Percentiles rank a stretch among this genome's conserved stretches.
Evolutionary conservation across 2,113 vertebrate genomes (phyloP).

Genomic region (Calidris pugnax): DNA sequence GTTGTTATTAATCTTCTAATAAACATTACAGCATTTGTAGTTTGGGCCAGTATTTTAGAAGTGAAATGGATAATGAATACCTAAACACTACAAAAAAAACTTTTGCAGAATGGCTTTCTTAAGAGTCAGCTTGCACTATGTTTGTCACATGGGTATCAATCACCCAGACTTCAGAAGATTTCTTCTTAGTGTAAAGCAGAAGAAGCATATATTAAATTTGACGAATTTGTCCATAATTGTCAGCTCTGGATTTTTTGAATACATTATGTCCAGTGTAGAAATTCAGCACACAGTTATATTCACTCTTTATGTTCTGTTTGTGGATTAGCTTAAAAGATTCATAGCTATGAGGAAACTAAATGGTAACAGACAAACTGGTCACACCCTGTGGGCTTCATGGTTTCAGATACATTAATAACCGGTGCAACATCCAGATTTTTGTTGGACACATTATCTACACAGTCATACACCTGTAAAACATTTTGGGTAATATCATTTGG

Average conservation of each 20-base stretch:
- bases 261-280: background rate
- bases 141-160: background rate
- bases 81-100: background rate
- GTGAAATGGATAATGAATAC: background rate
- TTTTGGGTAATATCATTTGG: background rate
- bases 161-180: background rate
- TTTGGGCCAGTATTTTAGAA: background rate
- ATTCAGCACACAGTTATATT: background rate
- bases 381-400: background rate
- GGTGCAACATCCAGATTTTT: background rate
- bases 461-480: background rate
- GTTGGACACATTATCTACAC: accelerated
- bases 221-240: background rate
- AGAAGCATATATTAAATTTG: background rate
- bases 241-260: background rate
- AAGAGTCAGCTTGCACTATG: background rate
- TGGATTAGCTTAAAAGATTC: background rate
- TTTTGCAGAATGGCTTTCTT: background rate
- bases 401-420: background rate
- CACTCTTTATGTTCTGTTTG: background rate
- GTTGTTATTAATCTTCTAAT: background rate
- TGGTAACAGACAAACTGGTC: background rate
- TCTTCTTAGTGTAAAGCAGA: background rate
- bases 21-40: background rate
- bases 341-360: background rate